Base-by-base conservation (phyloP, 2,888 invertebrate genomes). In the Eilema sororculum region DNA sequence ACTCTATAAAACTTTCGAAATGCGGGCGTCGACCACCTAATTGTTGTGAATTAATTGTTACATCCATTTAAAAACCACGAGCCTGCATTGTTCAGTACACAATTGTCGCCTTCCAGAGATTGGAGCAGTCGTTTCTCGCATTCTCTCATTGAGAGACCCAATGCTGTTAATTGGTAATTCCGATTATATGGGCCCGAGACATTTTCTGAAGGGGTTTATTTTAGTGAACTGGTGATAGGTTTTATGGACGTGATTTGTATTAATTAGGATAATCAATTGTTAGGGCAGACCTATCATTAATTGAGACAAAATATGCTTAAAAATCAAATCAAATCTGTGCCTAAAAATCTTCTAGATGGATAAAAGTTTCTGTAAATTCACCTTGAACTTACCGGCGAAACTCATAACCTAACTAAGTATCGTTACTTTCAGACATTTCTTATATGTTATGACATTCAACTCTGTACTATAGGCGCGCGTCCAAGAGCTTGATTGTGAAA, bases 11-110 rank as follows among this genome's bases (percentile, higher is more conserved):
- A 75, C 84, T 90, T 90, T 89, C 87, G 88, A 92, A 92, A 95
- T 95, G 95, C 95, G 95, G 95, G 95, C 94, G 90, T 89, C 89
- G 89, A 87, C 90, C 90, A 88, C 89, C 90, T 95, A 95, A 95
- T 95, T 94, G 95, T 90, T 90, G 89, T 88, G 94, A 94, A 95
- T 95, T 95, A 95, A 95, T 95, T 95, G 95, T 95, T 94, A 94
- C 94, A 94, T 93, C 92, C 94, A 93, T 94, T 94, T 93, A 93
- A 94, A 93, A 95, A 94, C 95, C 95, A 94, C 94, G 86, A 87
- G 84, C 88, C 86, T 78, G 86, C 87, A 93, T 93, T 93, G 93
- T 91, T 87, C 88, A 80, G 85, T 80, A 79, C 80, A 90, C 94
- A 91, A 94, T 92, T 91, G 93, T 91, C 91, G 91, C 89, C 88